Conservation (phyloP, 30 jellyfish, hydroid and myxozoan species). For the Cassiopea xamachana region DNA sequence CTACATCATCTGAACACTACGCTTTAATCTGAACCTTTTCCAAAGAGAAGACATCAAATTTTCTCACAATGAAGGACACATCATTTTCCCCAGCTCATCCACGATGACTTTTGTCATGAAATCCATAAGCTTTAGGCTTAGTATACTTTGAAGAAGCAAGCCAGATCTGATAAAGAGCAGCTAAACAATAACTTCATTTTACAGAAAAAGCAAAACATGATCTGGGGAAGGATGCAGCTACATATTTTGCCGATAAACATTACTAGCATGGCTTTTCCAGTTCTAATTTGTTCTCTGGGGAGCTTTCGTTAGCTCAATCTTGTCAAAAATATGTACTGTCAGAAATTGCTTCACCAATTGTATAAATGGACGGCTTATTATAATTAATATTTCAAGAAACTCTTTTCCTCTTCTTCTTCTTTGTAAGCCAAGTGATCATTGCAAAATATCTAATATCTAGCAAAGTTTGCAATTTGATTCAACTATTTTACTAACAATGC, state of each 20-base stretch:
- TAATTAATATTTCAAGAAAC: no score
- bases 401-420: no score
- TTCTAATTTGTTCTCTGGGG: background rate
- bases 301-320: background rate
- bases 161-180: constrained; percentile 22
- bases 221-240: background rate
- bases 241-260: background rate
- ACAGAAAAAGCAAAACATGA: background rate
- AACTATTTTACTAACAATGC: no score
- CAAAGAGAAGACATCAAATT: no score
- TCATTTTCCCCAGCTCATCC: background rate
- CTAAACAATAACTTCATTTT: constrained; percentile 4
- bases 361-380: no score
- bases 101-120: background rate
- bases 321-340: background rate
- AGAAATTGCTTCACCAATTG: background rate
- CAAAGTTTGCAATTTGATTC: no score
- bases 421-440: no score
- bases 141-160: background rate
- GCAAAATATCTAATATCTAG: no score
- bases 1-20: no score
- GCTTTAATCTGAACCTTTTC: no score
- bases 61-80: background rate
- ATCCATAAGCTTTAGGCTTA: background rate
- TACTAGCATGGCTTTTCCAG: background rate